Evolutionary conservation across 2,888 invertebrate species (phyloP), one percentile per base, ranked within the genome.

Genomic region (Metallyticus violacea): DNA sequence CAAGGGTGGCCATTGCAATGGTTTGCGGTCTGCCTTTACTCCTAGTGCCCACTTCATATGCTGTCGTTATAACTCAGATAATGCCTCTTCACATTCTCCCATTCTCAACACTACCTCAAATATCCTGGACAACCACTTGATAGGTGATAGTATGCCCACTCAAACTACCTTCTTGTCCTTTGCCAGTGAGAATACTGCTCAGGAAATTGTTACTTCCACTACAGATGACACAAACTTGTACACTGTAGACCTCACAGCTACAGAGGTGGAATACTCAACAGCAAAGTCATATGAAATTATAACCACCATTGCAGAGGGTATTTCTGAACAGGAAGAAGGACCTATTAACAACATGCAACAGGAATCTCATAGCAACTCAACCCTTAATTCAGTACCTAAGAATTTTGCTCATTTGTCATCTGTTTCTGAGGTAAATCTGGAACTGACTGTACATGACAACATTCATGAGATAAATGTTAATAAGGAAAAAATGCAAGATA

Each of bases 1-100:
- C 82, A 85, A 87, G 6, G 90, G 89, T 0, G 91, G 91, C 3
- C 91, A 92, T 88, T 92, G 92, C 89, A 90, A 90, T 7, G 92
- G 92, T 22, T 90, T 92, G n/a, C 88, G 90, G 80, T 90, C 90
- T 84, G 91, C 91, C 30, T 92, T 92, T 89, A 89, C 90, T 82
- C 92, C 91, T 3, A 89, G 90, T 77, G 91, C 91, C 0, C 89
- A 90, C 87, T 92, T 92, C 88, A 89, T 91, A 27, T 92, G 92
- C 88, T 92, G 92, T 88, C 87, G 89, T 76, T 85, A 88, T 89
- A 86, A 88, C 87, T 29, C 87, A 86, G 76, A 79, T 25, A 25
- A 7, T 77, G 22, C 4, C 25, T 79, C 26, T 27, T 29, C 82
- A 27, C 6, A 3, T 29, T 29, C 29, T 6, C 6, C 30, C 6